Evolutionary conservation across 2,888 invertebrate genomes (phyloP).

Genomic region (Darwinula stevensoni): DNA sequence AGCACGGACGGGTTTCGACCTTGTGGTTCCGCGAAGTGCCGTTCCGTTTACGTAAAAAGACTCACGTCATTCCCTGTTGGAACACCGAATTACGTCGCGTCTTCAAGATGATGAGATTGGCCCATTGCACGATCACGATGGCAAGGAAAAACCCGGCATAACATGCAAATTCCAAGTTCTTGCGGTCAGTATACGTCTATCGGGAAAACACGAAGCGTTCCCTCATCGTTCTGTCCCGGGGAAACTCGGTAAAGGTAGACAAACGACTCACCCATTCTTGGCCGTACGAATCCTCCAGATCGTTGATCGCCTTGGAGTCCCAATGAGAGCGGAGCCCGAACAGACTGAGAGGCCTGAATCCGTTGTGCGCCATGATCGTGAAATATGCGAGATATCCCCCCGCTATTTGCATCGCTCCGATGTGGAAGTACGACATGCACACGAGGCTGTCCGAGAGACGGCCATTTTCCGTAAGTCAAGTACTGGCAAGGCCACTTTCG

Average conservation of each 20-base stretch:
- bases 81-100: conserved; percentile 21
- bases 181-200: conserved; percentile 16
- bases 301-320: conserved; percentile 36
- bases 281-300: conserved; percentile 34
- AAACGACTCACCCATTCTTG: conserved; percentile 31
- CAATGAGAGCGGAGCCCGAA: conserved; percentile 33
- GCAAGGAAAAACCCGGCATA: conserved; percentile 22
- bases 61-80: conserved; percentile 20
- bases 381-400: conserved; percentile 89
- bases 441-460: conserved; percentile 36
- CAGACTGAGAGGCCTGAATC: conserved; percentile 34
- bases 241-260: too few relatives aligned
- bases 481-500: too few relatives aligned
- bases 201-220: too few relatives aligned
- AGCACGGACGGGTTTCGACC: too few relatives aligned
- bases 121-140: conserved; percentile 22
- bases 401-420: conserved; percentile 99
- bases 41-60: too few relatives aligned
- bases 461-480: too few relatives aligned
- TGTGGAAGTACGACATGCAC: conserved; percentile 56
- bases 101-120: conserved; percentile 22
- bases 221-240: too few relatives aligned
- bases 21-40: too few relatives aligned
- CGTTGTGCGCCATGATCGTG: conserved; percentile 52
- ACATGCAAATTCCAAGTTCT: conserved; percentile 20